These are phyloP conservation scores for Pao palembangensis DNA, from an alignment of 2,113 vertebrate species.

Conservation along the genomic window DNA sequence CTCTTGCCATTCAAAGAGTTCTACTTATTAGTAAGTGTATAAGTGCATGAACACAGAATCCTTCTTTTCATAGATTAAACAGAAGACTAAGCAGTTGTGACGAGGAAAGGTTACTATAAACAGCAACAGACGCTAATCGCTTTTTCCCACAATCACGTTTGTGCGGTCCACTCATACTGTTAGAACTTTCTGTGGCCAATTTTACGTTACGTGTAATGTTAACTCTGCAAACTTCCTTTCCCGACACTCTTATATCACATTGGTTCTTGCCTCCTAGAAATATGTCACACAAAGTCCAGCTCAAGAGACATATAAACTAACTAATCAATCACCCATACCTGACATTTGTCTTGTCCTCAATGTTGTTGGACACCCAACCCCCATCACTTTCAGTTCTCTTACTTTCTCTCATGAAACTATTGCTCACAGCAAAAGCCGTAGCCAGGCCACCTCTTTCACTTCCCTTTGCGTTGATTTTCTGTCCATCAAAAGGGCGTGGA, in stretches of 20 bases:
- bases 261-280: constrained; percentile 12
- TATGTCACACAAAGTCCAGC: constrained; percentile 1
- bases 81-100: constrained; percentile 42
- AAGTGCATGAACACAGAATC: constrained; percentile 42
- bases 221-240: constrained; percentile 26
- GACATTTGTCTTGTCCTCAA: constrained; percentile 4
- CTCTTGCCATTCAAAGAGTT: constrained; percentile 30
- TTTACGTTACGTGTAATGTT: constrained; percentile 49
- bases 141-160: constrained; percentile 27
- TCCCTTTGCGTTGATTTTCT: constrained; percentile 74
- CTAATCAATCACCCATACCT: constrained; percentile 16
- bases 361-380: constrained; percentile 2
- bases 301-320: constrained; percentile 14
- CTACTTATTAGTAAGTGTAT: constrained; percentile 41
- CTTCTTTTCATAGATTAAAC: constrained; percentile 40
- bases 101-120: constrained; percentile 44
- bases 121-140: constrained; percentile 43
- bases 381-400: constrained; percentile 33
- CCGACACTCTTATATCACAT: constrained; percentile 26
- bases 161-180: constrained; percentile 45
- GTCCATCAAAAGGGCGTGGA: constrained; percentile 75
- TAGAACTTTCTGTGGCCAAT: constrained; percentile 45
- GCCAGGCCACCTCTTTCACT: constrained; percentile 41
- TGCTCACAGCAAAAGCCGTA: constrained; percentile 25
- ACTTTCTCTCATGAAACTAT: constrained; percentile 33